Evolutionary conservation across 2,113 vertebrate species (phyloP), one percentile per base, ranked within the genome.

Genomic region (Misgurnus mizolepis): DNA sequence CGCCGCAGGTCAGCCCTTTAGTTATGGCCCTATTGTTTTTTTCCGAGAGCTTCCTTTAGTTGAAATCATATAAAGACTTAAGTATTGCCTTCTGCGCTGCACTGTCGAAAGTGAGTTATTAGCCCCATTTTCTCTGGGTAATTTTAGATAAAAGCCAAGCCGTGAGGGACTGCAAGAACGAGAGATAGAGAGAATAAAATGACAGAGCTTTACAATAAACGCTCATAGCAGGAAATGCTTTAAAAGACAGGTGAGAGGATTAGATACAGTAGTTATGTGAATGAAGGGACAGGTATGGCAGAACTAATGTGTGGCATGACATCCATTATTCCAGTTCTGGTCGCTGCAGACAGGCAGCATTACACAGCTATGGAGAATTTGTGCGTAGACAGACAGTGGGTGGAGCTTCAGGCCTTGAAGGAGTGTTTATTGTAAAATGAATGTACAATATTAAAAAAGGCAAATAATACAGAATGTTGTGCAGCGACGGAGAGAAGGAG

Each of bases 81-180:
- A 90, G 78, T 87, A 84, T 78, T 84, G 82, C 85, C 83, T 88
- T 85, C 88, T 90, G 86, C 85, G 4, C 76, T 39, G 45, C 64
- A 69, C 83, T 89, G 89, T 90, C 76, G 17, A 88, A 85, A 85
- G 87, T 90, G 88, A 91, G 86, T 87, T 90, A 90, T 91, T 91
- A 87, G 84, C 74, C 84, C 85, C 73, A 85, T 89, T 92, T 90
- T 91, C 87, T 68, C 45, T 40, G 81, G 82, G 87, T 83, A 87
- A 85, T 89, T 88, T 84, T 76, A 87, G 85, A 87, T 85, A 86
- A 89, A 87, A 82, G 72, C 79, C 11, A 2, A 0, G 75, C 47
- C 61, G 11, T 77, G 34, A 77, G 47, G 62, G 75, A 77, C 50
- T n/a, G 47, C 67, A 64, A 47, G 73, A 72, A 70, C 47, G 50